phyloP scores from a whole-genome alignment of 2,797 vertebrate genomes.

The Sitta carolinensis region DNA sequence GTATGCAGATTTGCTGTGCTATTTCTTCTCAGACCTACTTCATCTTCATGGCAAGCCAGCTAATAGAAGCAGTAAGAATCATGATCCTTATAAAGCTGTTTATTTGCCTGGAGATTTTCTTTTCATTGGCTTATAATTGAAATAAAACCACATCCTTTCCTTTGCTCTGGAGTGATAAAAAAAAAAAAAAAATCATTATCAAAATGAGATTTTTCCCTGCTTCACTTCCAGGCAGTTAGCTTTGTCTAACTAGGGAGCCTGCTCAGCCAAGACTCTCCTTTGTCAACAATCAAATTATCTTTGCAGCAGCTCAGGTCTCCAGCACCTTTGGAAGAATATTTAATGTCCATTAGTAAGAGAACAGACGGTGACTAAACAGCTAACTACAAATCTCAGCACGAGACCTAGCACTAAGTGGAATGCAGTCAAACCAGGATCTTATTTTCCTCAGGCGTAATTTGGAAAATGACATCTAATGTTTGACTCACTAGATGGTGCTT shows the following conservation, averaged over 20 bases:
- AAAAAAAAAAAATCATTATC: not conserved
- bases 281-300: slow-evolving; percentile 13
- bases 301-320: not conserved
- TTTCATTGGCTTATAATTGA: not conserved
- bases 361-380: not conserved
- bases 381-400: not conserved
- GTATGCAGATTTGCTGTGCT: not conserved
- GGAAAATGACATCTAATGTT: not conserved
- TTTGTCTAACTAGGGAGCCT: not conserved
- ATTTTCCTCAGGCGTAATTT: not conserved
- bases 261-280: not conserved
- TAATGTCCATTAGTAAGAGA: not conserved
- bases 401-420: not conserved
- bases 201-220: not conserved
- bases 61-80: not conserved
- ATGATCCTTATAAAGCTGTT: not conserved
- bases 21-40: not conserved
- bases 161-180: not conserved
- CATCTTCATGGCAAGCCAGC: not conserved
- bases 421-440: not conserved
- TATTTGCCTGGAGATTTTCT: not conserved
- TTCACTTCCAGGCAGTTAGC: not conserved
- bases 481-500: slow-evolving; percentile 1
- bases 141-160: not conserved
- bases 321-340: not conserved